Percentiles rank a stretch among this genome's conserved stretches.
Evolutionary conservation across 2,113 vertebrate species (phyloP).

Genomic region (Diphyllodes magnificus): DNA sequence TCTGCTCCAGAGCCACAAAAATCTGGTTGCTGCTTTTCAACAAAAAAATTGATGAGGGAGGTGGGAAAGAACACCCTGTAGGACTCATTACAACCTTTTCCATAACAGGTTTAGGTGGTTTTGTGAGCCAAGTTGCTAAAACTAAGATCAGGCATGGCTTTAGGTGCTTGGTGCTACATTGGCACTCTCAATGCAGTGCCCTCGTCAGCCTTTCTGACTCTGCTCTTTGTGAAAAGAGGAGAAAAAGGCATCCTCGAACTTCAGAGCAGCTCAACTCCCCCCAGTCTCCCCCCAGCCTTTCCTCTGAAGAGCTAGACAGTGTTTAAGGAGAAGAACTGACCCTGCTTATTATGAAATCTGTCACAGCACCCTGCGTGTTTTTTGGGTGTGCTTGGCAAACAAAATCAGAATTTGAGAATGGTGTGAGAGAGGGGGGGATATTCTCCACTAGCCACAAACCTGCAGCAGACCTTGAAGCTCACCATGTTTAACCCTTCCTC

Average conservation of each 20-base stretch:
- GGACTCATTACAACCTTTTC: neutral
- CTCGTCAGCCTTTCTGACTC: rapidly evolving
- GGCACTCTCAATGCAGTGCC: rapidly evolving
- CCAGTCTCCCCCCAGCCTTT: neutral
- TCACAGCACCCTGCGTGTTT: neutral
- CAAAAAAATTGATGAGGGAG: neutral
- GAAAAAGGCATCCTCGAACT: neutral
- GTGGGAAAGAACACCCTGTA: neutral
- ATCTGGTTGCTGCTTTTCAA: neutral
- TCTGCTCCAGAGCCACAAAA: neutral
- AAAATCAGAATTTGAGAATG: neutral
- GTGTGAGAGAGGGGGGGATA: neutral
- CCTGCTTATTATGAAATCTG: neutral
- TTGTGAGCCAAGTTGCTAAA: neutral
- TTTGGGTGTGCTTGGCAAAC: neutral
- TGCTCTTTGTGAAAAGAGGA: neutral
- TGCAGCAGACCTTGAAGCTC: neutral
- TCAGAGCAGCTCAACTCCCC: neutral
- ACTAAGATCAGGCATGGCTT: neutral
- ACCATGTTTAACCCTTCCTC: neutral
- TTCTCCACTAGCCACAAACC: neutral
- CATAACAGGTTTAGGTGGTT: neutral
- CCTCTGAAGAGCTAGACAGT: neutral
- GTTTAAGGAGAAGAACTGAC: neutral
- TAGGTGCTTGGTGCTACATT: rapidly evolving